Evolutionary conservation across 2,888 invertebrate genomes (phyloP), one percentile per base, ranked within the genome.

Genomic region (Caenorhabditis sp.): DNA sequence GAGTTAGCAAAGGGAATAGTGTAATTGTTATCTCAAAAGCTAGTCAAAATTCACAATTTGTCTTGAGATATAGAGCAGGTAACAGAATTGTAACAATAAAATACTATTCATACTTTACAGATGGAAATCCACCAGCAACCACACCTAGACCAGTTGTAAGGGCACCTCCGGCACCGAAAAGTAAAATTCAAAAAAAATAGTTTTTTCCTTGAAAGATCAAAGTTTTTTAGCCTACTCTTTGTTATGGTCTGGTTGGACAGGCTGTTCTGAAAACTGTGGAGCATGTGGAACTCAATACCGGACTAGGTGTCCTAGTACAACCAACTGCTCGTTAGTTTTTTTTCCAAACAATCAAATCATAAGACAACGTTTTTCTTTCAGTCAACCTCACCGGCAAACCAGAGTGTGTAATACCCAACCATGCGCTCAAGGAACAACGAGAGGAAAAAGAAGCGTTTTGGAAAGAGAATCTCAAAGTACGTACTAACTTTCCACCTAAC

Each of bases 251-350:
- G 80, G 64, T 2, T 88, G 88, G 88, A 78, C 85, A 15, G 67
- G 70, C 5, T 88, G 88, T 50, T 82, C 85, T 22, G 88, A 87
- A 70, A 74, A 78, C 9, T 88, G 88, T 77, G 88, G 88, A n/a
- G 68, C 85, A 8, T 88, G 88, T 82, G 88, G 88, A 18, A 85
- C 83, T 15, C 83, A 85, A 26, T 86, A 71, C 22, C 61, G 88
- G 62, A 64, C 64, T 5, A 56, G 87, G 26, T 82, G 78, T 37
- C 55, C 82, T 15, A 62, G 67, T 37, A 70, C 70, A n/a, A 61
- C 65, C 0, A 40, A 65, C 18, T 81, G 81, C 80, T 68, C 68
- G 80, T 80, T n/a, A 56, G 72, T 24, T 26, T 1, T 13, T 40
- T n/a, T n/a, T n/a, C n/a, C n/a, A n/a, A n/a, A n/a, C 40, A 13